Evolutionary conservation across 2,888 invertebrate species (phyloP), one percentile per base, ranked within the genome.

Genomic region (Synergus gifuensis): DNA sequence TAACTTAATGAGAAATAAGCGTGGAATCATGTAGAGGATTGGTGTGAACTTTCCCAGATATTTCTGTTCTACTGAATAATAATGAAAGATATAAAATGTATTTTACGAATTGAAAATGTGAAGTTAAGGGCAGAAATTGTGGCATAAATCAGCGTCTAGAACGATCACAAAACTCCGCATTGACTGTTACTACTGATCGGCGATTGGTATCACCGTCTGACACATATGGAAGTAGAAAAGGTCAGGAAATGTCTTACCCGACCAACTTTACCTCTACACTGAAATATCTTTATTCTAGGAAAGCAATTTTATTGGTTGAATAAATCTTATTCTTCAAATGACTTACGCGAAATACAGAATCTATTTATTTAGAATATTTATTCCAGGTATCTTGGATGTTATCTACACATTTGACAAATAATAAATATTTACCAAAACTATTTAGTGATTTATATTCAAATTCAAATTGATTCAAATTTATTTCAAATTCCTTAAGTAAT

Each of bases 231-330:
- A 73, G 73, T 73, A 54, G 73, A 73, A 73, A 73, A 73, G 73
- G 73, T 73, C 73, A 73, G 73, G 73, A 73, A 73, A 73, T 73
- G 73, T 73, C 40, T 73, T 54, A 73, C 54, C 36, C 73, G 73
- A 36, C 36, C 73, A 73, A 73, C 73, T 73, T 54, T 40, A 54
- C 73, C 28, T n/a, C 28, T n/a, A 22, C 28, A 36, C 11, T 73
- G 54, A 73, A 73, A 73, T 73, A 54, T 73, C 73, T 73, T 36
- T 73, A 73, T 73, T 73, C 49, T 49, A 36, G 54, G 73, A 54
- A 54, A 54, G 28, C 54, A 28, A 54, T 73, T 73, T 54, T 73
- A 73, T 73, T 54, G 73, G 36, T 40, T n/a, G 11, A 14, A 73
- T 73, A 73, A 73, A 73, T 73, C 36, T 54, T 36, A 54, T 73